Percentiles rank a stretch among this genome's conserved stretches.
Evolutionary conservation across 2,888 invertebrate genomes (phyloP).

Genomic region (Hedya salicella): DNA sequence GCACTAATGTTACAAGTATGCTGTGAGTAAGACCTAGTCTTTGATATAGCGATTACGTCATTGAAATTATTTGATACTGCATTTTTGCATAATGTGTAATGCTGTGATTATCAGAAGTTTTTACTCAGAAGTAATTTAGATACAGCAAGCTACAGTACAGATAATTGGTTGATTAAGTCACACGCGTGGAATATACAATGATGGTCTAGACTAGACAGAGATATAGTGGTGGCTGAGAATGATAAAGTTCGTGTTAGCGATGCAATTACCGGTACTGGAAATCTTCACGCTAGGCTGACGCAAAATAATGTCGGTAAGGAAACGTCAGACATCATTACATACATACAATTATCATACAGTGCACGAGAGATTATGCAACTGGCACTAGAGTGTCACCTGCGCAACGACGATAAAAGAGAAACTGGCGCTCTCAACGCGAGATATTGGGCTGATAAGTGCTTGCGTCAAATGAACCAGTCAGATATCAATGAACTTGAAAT

Average conservation of each 20-base stretch:
- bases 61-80: slow-evolving; percentile 34
- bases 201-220: not conserved
- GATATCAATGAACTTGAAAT: slow-evolving; percentile 9
- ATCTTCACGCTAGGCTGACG: slow-evolving; percentile 1
- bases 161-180: no score
- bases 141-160: not conserved
- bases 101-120: not conserved
- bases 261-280: not conserved
- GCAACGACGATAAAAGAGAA: slow-evolving; percentile 31
- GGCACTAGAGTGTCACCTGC: slow-evolving; percentile 25
- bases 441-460: slow-evolving; percentile 18
- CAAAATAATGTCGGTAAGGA: slow-evolving; percentile 33
- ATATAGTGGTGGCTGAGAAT: not conserved
- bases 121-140: not conserved
- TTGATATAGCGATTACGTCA: slow-evolving; percentile 17
- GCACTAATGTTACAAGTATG: not conserved
- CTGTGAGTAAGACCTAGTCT: slow-evolving; percentile 15
- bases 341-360: slow-evolving; percentile 41
- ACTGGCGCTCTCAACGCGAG: slow-evolving; percentile 10
- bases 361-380: slow-evolving; percentile 38
- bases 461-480: not conserved
- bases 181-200: no score
- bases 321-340: slow-evolving; percentile 43
- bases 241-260: slow-evolving; percentile 9
- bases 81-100: slow-evolving; percentile 45